Evolutionary conservation across 1,140 invertebrate genomes (phyloP).

Genomic region (Drosophila subpulchrella): DNA sequence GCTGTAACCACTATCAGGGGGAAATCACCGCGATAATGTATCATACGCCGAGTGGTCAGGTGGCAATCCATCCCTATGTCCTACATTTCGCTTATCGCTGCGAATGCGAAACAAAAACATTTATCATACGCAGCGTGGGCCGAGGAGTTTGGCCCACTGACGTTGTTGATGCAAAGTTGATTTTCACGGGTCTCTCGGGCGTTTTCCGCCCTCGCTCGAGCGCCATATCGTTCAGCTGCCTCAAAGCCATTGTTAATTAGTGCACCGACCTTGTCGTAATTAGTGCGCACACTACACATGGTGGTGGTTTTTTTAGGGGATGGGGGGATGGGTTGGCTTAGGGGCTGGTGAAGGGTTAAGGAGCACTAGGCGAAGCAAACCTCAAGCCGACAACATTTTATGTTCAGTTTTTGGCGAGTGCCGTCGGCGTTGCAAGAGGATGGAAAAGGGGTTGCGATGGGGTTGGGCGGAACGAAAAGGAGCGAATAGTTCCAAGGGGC

Average conservation of each 20-base stretch:
- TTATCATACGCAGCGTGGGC: slow-evolving; percentile 30
- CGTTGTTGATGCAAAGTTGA: slow-evolving; percentile 8
- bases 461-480: background rate
- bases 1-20: background rate
- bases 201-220: slow-evolving; percentile 23
- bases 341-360: slow-evolving; percentile 4
- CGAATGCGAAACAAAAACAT: slow-evolving; percentile 12
- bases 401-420: slow-evolving; percentile 54
- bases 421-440: slow-evolving; percentile 14
- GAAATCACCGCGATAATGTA: slow-evolving; percentile 7
- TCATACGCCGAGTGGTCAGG: slow-evolving; percentile 17
- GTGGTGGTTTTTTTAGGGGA: background rate
- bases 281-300: slow-evolving; percentile 66
- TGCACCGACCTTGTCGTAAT: slow-evolving; percentile 77
- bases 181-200: background rate
- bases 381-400: slow-evolving; percentile 46
- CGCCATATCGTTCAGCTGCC: slow-evolving; percentile 67
- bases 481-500: background rate
- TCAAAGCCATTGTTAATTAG: slow-evolving; percentile 79
- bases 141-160: background rate
- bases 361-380: background rate
- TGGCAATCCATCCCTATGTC: background rate
- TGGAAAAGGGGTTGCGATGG: background rate
- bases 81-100: slow-evolving; percentile 4
- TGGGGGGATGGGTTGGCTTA: background rate